phyloP scores from a whole-genome alignment of 1,140 invertebrate genomes.

The Odontomachus brunneus region DNA sequence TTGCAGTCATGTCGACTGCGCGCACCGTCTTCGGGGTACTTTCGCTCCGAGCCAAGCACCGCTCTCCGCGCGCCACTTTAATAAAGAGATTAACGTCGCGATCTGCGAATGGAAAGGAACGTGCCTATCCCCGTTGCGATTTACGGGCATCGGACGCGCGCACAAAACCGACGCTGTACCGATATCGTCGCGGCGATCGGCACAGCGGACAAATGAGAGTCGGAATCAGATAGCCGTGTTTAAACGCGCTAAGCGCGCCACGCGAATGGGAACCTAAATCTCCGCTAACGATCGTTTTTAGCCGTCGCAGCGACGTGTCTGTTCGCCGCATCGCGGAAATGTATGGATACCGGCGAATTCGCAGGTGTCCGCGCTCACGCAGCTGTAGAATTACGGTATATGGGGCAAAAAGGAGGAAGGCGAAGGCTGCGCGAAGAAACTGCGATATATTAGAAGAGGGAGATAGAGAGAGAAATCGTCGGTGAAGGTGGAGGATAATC shows the following conservation, averaged over 20 bases:
- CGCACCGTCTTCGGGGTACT: constrained; percentile 14
- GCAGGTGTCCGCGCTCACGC: not conserved
- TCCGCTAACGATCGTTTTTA: constrained; percentile 1
- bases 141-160: no score
- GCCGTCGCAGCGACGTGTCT: not conserved
- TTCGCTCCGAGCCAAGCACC: not conserved
- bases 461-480: constrained; percentile 39
- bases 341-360: not conserved
- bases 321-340: not conserved
- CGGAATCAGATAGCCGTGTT: constrained; percentile 1
- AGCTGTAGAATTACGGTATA: not conserved
- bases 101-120: no score
- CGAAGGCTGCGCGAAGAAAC: not conserved
- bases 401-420: not conserved
- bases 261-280: not conserved
- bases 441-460: no score
- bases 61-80: no score
- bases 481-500: constrained; percentile 20
- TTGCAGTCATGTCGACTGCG: no score
- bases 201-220: not conserved
- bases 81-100: no score
- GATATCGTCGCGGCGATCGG: not conserved
- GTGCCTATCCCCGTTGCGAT: no score
- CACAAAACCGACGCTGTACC: not conserved
- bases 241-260: not conserved